A percentile compares a stretch with the other conserved stretches of the same genome.
phyloP scores from a whole-genome alignment of 2,888 invertebrate species.

The Alloplasta piceator region DNA sequence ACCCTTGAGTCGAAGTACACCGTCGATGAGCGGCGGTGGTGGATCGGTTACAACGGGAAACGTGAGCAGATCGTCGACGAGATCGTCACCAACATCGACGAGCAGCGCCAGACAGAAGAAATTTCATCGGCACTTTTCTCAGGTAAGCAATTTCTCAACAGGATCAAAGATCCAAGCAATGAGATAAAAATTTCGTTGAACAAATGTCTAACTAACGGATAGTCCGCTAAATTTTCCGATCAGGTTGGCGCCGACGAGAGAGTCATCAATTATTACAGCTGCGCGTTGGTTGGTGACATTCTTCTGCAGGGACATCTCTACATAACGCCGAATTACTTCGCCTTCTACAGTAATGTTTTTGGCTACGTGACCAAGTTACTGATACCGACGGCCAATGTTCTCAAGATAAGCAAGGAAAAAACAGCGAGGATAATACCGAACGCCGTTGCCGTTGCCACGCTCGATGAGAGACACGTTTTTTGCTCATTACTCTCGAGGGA shows the following conservation, averaged over 20 bases:
- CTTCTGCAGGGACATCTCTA: constrained; percentile 96
- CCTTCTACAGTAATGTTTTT: constrained; percentile 98
- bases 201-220: constrained; percentile 73
- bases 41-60: constrained; percentile 79
- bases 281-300: constrained; percentile 96
- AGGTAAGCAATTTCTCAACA: constrained; percentile 78
- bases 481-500: constrained; percentile 95
- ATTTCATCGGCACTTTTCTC: constrained; percentile 94
- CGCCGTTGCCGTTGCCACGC: constrained; percentile 95
- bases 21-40: constrained; percentile 81
- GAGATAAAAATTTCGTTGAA: constrained; percentile 17
- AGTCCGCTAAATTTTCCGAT: constrained; percentile 76
- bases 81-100: constrained; percentile 84
- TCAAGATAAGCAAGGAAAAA: constrained; percentile 95
- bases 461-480: constrained; percentile 93
- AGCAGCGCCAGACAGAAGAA: constrained; percentile 93
- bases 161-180: too few species aligned
- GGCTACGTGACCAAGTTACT: constrained; percentile 97
- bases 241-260: constrained; percentile 92
- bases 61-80: constrained; percentile 78
- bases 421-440: constrained; percentile 97
- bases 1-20: constrained; percentile 83
- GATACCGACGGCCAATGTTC: constrained; percentile 93
- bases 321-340: constrained; percentile 97
- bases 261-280: constrained; percentile 95